Percentiles rank a stretch among this genome's conserved stretches.
Conservation (phyloP, 2,888 invertebrate genomes). For the Protophormia terraenovae region DNA sequence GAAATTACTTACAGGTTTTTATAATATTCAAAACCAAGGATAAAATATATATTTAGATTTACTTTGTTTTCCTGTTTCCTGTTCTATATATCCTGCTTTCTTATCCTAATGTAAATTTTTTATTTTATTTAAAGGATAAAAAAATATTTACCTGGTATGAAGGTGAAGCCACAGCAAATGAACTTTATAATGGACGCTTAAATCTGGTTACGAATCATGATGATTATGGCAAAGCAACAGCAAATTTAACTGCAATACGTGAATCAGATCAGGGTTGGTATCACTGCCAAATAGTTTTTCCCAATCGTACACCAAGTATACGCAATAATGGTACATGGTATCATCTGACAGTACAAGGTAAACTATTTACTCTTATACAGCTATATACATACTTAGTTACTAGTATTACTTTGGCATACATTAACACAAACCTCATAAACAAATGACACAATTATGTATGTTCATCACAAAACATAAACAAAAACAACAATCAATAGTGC, state of each 20-base stretch:
- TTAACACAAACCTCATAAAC: not conserved
- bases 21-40: no score
- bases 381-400: no score
- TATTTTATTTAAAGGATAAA: conserved; percentile 84
- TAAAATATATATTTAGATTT: no score
- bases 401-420: not conserved
- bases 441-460: conserved; percentile 13
- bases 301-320: conserved; percentile 92
- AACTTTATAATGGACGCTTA: conserved; percentile 88
- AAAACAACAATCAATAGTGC: not conserved
- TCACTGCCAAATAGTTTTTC: conserved; percentile 93
- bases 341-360: conserved; percentile 93
- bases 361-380: no score
- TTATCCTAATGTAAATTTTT: not conserved
- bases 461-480: not conserved
- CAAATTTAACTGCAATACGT: conserved; percentile 92
- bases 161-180: conserved; percentile 85
- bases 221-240: conserved; percentile 84
- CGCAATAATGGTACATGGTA: conserved; percentile 95
- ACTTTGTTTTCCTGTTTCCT: no score
- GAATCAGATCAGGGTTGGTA: conserved; percentile 96
- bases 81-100: not conserved
- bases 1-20: no score
- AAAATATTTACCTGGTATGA: conserved; percentile 92
- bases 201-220: conserved; percentile 83